Conservation (phyloP, 2,113 vertebrate species). For the Caranx melampygus region DNA sequence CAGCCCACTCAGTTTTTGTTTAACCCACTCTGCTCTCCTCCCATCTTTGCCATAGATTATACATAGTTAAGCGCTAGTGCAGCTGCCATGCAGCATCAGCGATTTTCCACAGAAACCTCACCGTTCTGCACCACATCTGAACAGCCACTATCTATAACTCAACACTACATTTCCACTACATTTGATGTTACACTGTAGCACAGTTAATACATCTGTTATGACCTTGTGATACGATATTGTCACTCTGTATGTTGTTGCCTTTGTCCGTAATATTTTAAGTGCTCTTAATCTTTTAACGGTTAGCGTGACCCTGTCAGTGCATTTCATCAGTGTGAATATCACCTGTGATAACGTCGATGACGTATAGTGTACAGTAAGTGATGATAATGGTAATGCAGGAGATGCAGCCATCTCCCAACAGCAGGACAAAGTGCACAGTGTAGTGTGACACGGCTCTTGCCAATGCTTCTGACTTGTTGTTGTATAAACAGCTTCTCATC, state of each 20-base stretch:
- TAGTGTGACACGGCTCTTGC: constrained; percentile 69
- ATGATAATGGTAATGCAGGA: constrained; percentile 52
- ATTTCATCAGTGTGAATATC: constrained; percentile 53
- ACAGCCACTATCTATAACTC: constrained; percentile 70
- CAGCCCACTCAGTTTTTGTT: constrained; percentile 21
- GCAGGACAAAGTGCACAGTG: constrained; percentile 76
- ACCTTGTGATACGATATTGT: constrained; percentile 68
- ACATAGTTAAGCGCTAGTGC: constrained; percentile 17
- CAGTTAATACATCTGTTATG: constrained; percentile 66
- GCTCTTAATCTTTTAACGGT: constrained; percentile 24
- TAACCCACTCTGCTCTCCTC: constrained; percentile 66
- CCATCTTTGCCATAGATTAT: constrained; percentile 42
- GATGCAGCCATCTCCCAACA: constrained; percentile 70
- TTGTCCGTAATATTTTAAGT: constrained; percentile 64
- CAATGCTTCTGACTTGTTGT: constrained; percentile 63
- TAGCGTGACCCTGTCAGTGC: constrained; percentile 56
- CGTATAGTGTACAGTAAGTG: constrained; percentile 50
- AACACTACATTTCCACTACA: constrained; percentile 71
- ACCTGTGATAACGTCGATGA: constrained; percentile 46
- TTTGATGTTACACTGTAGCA: constrained; percentile 72
- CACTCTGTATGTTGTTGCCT: constrained; percentile 75
- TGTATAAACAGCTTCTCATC: constrained; percentile 68
- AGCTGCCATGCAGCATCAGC: constrained; percentile 47
- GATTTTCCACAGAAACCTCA: constrained; percentile 44
- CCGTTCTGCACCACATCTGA: constrained; percentile 69